phyloP scores from a whole-genome alignment of 1,140 invertebrate species.

The Caenorhabditis tropicalis region DNA sequence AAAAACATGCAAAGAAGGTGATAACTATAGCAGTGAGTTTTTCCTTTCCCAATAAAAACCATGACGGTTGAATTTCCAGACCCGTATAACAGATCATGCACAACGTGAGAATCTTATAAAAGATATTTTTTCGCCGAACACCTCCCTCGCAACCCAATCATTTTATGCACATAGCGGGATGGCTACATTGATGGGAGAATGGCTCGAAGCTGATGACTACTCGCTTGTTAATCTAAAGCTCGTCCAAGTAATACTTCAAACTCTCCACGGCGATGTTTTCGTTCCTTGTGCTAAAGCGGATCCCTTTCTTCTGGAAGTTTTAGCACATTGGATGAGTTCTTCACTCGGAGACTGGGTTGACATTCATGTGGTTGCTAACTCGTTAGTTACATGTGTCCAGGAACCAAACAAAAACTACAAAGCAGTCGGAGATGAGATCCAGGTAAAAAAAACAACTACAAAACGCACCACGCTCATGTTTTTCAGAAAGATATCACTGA shows the following conservation, averaged over 20 bases:
- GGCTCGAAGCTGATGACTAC: background rate
- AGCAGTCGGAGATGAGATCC: background rate
- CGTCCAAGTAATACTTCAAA: constrained; percentile 3
- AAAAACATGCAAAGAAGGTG: constrained; percentile 3
- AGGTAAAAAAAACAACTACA: background rate
- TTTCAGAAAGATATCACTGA: constrained; percentile 18
- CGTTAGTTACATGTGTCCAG: background rate
- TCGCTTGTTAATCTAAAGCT: background rate
- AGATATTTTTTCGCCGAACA: background rate
- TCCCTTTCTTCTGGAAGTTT: background rate
- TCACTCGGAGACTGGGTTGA: background rate
- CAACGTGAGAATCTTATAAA: background rate
- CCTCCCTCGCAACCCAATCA: background rate
- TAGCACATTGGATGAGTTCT: background rate
- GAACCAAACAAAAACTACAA: background rate
- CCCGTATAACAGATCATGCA: background rate
- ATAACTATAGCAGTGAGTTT: constrained; percentile 18
- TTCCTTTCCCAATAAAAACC: background rate
- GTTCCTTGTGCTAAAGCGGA: background rate
- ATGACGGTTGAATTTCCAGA: background rate
- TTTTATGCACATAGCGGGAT: background rate
- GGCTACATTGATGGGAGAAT: constrained; percentile 10
- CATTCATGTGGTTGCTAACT: background rate
- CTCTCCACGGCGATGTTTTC: background rate
- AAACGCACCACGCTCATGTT: background rate